Percentiles rank a stretch among this genome's conserved stretches.
Conservation (phyloP, 2,888 invertebrate species). For the Ophion ellenae region DNA sequence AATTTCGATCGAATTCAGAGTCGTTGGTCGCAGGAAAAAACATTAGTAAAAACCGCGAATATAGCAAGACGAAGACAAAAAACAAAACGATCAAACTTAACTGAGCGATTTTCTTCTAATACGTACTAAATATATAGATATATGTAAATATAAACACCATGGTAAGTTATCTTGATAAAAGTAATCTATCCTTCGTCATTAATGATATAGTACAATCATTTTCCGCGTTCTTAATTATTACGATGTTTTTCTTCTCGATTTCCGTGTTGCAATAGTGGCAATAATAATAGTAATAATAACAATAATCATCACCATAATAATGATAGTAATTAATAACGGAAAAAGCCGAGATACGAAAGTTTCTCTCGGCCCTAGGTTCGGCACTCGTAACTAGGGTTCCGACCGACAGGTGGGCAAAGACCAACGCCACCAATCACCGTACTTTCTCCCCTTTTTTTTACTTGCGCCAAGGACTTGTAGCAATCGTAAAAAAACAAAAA, state of each 20-base stretch:
- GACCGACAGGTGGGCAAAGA: constrained; percentile 81
- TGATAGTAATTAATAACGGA: constrained; percentile 18
- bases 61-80: constrained; percentile 52
- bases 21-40: constrained; percentile 34
- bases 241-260: background rate
- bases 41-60: constrained; percentile 57
- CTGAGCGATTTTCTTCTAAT: constrained; percentile 60
- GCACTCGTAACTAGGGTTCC: constrained; percentile 84
- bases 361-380: constrained; percentile 83
- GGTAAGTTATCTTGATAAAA: constrained; percentile 54
- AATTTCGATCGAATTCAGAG: constrained; percentile 45
- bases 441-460: constrained; percentile 69
- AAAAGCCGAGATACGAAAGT: constrained; percentile 75
- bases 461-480: constrained; percentile 57
- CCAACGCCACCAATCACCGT: constrained; percentile 81
- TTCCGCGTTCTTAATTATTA: constrained; percentile 1
- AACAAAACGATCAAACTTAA: constrained; percentile 63
- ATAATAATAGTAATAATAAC: constrained; percentile 25
- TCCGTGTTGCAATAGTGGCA: constrained; percentile 21
- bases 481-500: constrained; percentile 40
- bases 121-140: constrained; percentile 38
- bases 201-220: constrained; percentile 60
- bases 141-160: constrained; percentile 48
- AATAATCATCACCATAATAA: constrained; percentile 8
- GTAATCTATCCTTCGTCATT: constrained; percentile 49